A percentile compares a stretch with the other conserved stretches of the same genome.
phyloP scores from a whole-genome alignment of 2,888 invertebrate genomes.

The Poecilus cupreus region DNA sequence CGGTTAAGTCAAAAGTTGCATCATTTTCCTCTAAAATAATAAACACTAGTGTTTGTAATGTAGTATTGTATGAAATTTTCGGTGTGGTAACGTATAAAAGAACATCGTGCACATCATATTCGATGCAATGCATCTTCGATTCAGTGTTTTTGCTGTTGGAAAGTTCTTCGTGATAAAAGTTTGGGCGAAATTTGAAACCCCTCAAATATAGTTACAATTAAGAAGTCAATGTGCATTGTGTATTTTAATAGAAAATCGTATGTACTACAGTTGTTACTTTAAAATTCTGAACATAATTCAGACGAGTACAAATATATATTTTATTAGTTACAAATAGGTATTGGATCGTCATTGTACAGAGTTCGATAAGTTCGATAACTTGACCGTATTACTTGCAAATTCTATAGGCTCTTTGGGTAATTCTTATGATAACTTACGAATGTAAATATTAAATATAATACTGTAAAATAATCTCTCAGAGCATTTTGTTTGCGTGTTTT shows the following conservation, averaged over 20 bases:
- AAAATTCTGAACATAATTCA: slow-evolving; percentile 44
- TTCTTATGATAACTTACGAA: slow-evolving; percentile 56
- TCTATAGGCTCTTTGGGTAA: slow-evolving; percentile 41
- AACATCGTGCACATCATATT: neutral
- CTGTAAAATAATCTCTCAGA: slow-evolving; percentile 46
- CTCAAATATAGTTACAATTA: slow-evolving; percentile 5
- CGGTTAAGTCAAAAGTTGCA: too few species aligned
- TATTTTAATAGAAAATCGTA: slow-evolving; percentile 26
- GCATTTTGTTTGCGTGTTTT: slow-evolving; percentile 34
- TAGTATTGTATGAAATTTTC: slow-evolving; percentile 10
- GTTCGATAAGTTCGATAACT: slow-evolving; percentile 16
- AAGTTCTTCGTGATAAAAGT: slow-evolving; percentile 31
- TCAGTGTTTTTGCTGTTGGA: slow-evolving; percentile 12
- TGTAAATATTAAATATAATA: slow-evolving; percentile 50
- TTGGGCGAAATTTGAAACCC: slow-evolving; percentile 31
- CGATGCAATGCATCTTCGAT: neutral
- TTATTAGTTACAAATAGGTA: slow-evolving; percentile 49
- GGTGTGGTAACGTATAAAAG: neutral
- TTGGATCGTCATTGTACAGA: slow-evolving; percentile 29
- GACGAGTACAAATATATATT: slow-evolving; percentile 57
- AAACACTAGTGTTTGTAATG: too few species aligned
- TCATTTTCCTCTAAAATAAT: too few species aligned
- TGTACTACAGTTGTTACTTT: slow-evolving; percentile 26
- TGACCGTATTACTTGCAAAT: slow-evolving; percentile 23
- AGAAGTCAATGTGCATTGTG: slow-evolving; percentile 37